phyloP scores from a whole-genome alignment of 2,888 invertebrate genomes.

The Dryococelus australis region DNA sequence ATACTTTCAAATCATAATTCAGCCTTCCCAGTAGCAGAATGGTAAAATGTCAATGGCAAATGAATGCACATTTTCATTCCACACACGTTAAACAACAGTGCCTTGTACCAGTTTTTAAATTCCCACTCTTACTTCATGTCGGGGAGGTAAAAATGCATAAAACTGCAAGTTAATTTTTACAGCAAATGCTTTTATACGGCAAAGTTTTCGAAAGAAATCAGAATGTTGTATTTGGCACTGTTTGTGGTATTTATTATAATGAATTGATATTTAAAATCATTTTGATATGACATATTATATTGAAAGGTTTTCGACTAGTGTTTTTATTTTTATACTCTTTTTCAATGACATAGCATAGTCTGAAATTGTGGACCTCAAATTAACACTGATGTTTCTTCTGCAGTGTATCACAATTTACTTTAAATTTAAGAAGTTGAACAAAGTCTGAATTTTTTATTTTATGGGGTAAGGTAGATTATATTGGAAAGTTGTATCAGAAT shows the following conservation, averaged over 20 bases:
- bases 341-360: background rate
- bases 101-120: too few species aligned
- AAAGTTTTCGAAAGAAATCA: background rate
- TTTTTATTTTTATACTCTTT: background rate
- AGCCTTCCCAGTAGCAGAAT: too few species aligned
- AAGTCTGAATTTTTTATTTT: background rate
- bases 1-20: too few species aligned
- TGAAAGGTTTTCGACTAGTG: background rate
- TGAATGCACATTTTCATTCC: too few species aligned
- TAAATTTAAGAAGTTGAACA: background rate
- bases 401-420: background rate
- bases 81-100: too few species aligned
- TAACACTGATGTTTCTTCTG: background rate
- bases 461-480: background rate
- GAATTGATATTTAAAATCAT: background rate
- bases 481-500: background rate
- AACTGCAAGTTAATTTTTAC: too few species aligned
- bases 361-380: background rate
- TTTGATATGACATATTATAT: background rate
- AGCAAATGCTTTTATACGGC: too few species aligned
- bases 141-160: too few species aligned
- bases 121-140: too few species aligned
- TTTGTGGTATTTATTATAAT: background rate
- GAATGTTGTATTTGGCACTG: background rate
- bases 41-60: too few species aligned